These are phyloP conservation scores for Nomada fabriciana DNA, from an alignment of 2,888 invertebrate genomes.

Conservation along the genomic window DNA sequence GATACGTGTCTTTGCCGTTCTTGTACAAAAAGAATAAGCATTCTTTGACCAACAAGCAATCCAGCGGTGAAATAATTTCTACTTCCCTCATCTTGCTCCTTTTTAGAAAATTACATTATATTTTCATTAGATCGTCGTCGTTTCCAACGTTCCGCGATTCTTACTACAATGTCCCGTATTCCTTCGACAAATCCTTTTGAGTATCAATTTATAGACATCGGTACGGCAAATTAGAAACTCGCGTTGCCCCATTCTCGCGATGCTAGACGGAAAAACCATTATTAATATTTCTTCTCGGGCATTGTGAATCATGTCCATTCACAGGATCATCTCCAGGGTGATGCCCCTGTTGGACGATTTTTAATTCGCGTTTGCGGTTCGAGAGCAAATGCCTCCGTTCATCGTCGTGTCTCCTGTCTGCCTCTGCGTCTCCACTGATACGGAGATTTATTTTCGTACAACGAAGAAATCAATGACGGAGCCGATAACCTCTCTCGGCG, in stretches of 20 bases:
- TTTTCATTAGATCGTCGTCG: too few relatives aligned
- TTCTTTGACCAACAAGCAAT: slow-evolving; percentile 4
- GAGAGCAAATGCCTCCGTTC: slow-evolving; percentile 6
- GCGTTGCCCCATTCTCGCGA: too few relatives aligned
- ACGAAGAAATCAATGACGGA: slow-evolving; percentile 69
- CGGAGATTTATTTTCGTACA: slow-evolving; percentile 67
- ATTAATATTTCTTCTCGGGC: slow-evolving; percentile 36
- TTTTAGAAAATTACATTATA: background rate
- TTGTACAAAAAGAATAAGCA: slow-evolving; percentile 27
- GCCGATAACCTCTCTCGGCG: slow-evolving; percentile 59
- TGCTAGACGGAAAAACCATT: slow-evolving; percentile 30
- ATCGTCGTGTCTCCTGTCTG: background rate
- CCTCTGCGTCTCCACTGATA: slow-evolving; percentile 13
- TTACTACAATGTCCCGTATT: too few relatives aligned
- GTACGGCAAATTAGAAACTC: background rate
- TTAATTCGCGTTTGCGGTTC: slow-evolving; percentile 43
- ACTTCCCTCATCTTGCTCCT: background rate
- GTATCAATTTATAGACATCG: too few relatives aligned
- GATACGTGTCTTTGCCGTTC: slow-evolving; percentile 48
- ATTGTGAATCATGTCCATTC: slow-evolving; percentile 20
- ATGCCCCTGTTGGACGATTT: slow-evolving; percentile 46
- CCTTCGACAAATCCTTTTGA: too few relatives aligned
- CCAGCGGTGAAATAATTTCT: background rate
- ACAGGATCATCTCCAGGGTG: background rate
- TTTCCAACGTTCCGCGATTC: too few relatives aligned